phyloP scores from a whole-genome alignment of 2,113 vertebrate species.

The Engraulis encrasicolus region DNA sequence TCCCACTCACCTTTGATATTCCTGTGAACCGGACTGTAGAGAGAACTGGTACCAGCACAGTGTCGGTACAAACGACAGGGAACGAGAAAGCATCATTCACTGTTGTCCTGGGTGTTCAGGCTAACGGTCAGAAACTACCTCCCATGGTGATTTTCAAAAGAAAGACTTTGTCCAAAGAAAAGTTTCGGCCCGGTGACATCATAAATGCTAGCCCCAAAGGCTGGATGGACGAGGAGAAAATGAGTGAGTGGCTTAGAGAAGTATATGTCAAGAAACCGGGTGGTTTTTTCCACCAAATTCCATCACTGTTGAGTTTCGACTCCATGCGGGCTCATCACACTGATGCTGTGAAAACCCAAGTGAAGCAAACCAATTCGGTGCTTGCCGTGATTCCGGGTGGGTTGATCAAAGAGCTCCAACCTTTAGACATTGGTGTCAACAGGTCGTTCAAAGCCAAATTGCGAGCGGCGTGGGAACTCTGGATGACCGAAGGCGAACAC shows the following conservation, averaged over 20 bases:
- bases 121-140: background rate
- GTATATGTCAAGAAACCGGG: no score
- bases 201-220: background rate
- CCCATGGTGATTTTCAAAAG: background rate
- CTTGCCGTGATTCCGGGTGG: background rate
- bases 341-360: background rate
- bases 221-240: no score
- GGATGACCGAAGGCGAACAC: conserved; percentile 29
- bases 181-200: background rate
- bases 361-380: background rate
- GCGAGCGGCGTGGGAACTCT: background rate
- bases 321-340: background rate
- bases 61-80: background rate
- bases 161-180: background rate
- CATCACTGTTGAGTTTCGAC: no score
- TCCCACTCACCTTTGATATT: no score
- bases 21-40: no score
- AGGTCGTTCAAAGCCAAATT: conserved; percentile 29
- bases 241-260: no score
- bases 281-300: no score
- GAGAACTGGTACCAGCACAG: no score
- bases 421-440: no score
- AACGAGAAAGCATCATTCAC: conserved; percentile 38
- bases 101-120: background rate
- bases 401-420: no score